Evolutionary conservation across 2,113 vertebrate genomes (phyloP).

Genomic region (Nycticebus coucang): DNA sequence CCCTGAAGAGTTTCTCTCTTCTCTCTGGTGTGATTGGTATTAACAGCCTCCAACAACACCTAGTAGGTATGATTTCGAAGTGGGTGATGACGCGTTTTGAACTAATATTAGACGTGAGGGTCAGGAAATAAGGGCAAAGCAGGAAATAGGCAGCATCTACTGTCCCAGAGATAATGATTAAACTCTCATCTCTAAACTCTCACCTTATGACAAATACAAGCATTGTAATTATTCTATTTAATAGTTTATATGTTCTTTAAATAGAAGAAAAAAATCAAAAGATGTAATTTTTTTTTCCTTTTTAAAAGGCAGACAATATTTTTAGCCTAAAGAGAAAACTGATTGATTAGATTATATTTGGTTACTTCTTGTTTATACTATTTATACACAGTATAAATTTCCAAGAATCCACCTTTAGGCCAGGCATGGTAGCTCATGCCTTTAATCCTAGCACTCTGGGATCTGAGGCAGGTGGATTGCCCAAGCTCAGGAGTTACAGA

Average conservation of each 20-base stretch:
- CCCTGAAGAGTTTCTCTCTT: conserved; percentile 16
- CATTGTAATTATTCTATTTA: not conserved
- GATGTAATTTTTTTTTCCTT: not conserved
- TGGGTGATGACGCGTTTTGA: conserved; percentile 56
- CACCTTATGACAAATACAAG: conserved; percentile 24
- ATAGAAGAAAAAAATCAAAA: conserved; percentile 35
- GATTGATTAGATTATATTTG: conserved; percentile 6
- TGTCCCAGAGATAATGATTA: not conserved
- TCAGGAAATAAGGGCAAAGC: not conserved
- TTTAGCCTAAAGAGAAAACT: conserved; percentile 33
- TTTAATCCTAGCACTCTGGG: no score
- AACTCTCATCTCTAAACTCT: not conserved
- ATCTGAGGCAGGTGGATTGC: no score
- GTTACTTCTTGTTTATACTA: not conserved
- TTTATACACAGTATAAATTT: not conserved
- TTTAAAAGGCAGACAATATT: not conserved
- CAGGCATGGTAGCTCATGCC: no score
- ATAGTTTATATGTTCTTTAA: not conserved
- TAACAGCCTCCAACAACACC: conserved; percentile 26
- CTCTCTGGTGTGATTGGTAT: conserved; percentile 47
- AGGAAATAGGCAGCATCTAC: conserved; percentile 2
- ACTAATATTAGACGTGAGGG: not conserved
- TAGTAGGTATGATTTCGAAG: conserved; percentile 31
- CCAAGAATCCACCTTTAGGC: not conserved
- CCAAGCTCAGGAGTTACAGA: no score